Evolutionary conservation across 2,888 invertebrate genomes (phyloP).

Genomic region (Phyllotreta striolata): DNA sequence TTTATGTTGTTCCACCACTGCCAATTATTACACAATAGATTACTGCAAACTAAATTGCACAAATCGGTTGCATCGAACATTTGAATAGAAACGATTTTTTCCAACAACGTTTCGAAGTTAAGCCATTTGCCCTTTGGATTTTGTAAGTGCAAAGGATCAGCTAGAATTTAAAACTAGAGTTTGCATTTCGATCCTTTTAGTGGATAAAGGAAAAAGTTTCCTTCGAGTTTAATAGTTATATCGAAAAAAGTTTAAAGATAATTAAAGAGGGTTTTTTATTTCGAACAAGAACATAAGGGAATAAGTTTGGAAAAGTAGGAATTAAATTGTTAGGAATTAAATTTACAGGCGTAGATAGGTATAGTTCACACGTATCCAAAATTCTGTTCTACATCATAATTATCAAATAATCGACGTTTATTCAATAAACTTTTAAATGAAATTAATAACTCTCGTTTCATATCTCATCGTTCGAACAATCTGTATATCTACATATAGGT

Average conservation of each 20-base stretch:
- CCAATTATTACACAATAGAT: conserved; percentile 10
- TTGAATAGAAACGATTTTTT: conserved; percentile 30
- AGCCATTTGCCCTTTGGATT: conserved; percentile 31
- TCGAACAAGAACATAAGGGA: too few relatives aligned
- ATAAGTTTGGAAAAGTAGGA: too few relatives aligned
- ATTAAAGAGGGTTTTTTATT: neutral
- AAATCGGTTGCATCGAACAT: conserved; percentile 32
- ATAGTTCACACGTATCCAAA: too few relatives aligned
- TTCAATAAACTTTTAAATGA: too few relatives aligned
- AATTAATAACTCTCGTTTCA: too few relatives aligned
- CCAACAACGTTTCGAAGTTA: conserved; percentile 33
- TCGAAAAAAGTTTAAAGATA: neutral
- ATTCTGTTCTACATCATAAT: too few relatives aligned
- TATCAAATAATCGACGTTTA: too few relatives aligned
- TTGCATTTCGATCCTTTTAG: conserved; percentile 15
- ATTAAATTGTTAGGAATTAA: too few relatives aligned
- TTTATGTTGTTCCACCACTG: neutral
- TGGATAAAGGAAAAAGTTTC: conserved; percentile 8
- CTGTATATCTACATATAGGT: too few relatives aligned
- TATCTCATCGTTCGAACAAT: too few relatives aligned
- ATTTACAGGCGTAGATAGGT: too few relatives aligned
- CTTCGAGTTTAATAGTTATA: neutral
- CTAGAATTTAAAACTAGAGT: conserved; percentile 27
- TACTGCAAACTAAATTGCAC: conserved; percentile 37
- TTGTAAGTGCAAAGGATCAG: conserved; percentile 24